Evolutionary conservation across 2,113 vertebrate genomes (phyloP).

Genomic region (Phrynosoma blainvillii): DNA sequence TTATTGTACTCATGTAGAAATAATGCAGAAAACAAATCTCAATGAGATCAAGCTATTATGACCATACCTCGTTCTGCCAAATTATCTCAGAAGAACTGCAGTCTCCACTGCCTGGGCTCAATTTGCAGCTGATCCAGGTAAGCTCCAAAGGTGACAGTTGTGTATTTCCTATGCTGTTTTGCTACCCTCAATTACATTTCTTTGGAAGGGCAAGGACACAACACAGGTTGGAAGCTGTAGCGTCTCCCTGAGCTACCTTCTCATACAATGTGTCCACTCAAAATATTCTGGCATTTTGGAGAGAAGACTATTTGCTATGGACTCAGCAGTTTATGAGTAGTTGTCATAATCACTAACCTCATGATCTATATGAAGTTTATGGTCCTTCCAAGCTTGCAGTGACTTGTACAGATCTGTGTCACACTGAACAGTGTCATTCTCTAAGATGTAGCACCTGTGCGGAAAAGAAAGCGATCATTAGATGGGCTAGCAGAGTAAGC

Average conservation of each 20-base stretch:
- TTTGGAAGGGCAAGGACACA: not conserved
- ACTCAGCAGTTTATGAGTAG: rapidly evolving
- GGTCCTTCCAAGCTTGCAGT: conserved; percentile 96
- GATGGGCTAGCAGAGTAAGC: not conserved
- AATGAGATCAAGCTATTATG: not conserved
- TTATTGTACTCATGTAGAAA: too few species aligned
- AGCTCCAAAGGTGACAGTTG: not conserved
- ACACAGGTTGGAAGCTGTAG: not conserved
- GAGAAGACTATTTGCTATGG: not conserved
- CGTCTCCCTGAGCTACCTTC: not conserved
- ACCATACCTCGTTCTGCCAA: not conserved
- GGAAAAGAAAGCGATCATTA: not conserved
- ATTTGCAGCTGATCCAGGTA: not conserved
- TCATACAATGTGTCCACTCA: not conserved
- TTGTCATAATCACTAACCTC: conserved; percentile 80
- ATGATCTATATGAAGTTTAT: conserved; percentile 95
- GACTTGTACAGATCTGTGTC: conserved; percentile 93
- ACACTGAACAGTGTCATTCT: conserved; percentile 93
- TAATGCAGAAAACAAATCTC: too few species aligned
- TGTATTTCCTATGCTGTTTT: not conserved
- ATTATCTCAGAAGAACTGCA: not conserved
- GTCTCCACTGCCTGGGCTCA: not conserved
- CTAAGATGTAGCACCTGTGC: conserved; percentile 92
- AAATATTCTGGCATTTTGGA: not conserved
- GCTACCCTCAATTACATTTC: not conserved